phyloP scores from a whole-genome alignment of 2,113 vertebrate species.

The Microtus oregoni region DNA sequence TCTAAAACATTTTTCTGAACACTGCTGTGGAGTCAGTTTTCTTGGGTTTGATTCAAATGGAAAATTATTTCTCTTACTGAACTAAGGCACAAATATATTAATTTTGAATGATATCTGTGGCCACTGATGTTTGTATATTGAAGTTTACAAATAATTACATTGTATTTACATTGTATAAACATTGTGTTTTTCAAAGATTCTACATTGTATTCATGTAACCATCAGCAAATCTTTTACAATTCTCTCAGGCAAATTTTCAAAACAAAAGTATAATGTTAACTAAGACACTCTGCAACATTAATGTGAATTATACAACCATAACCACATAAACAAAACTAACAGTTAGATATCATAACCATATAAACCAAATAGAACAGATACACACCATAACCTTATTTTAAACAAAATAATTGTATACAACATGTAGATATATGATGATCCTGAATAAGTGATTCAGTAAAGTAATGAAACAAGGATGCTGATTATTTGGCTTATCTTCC shows the following conservation, averaged over 20 bases:
- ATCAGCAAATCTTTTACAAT: slow-evolving; percentile 48
- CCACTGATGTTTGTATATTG: slow-evolving; percentile 12
- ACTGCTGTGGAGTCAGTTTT: slow-evolving; percentile 12
- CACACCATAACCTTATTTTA: slow-evolving; percentile 42
- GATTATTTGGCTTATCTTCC: slow-evolving; percentile 45
- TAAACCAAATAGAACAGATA: slow-evolving; percentile 44
- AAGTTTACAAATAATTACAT: slow-evolving; percentile 38
- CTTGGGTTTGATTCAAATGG: background rate
- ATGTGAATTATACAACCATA: slow-evolving; percentile 44
- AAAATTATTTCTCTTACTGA: slow-evolving; percentile 31
- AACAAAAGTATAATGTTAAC: slow-evolving; percentile 23
- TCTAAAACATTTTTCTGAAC: slow-evolving; percentile 16
- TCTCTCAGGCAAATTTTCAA: slow-evolving; percentile 49
- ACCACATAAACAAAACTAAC: background rate
- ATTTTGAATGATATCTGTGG: slow-evolving; percentile 43
- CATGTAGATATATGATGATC: background rate
- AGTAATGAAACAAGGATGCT: background rate
- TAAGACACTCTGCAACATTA: slow-evolving; percentile 31
- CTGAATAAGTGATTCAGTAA: slow-evolving; percentile 47
- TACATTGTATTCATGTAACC: slow-evolving; percentile 39
- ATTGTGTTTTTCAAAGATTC: background rate
- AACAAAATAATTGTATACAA: slow-evolving; percentile 26
- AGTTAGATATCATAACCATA: background rate
- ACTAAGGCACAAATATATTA: background rate
- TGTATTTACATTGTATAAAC: too few relatives aligned